phyloP scores from a whole-genome alignment of 1,140 invertebrate species.

The Ips typographus region DNA sequence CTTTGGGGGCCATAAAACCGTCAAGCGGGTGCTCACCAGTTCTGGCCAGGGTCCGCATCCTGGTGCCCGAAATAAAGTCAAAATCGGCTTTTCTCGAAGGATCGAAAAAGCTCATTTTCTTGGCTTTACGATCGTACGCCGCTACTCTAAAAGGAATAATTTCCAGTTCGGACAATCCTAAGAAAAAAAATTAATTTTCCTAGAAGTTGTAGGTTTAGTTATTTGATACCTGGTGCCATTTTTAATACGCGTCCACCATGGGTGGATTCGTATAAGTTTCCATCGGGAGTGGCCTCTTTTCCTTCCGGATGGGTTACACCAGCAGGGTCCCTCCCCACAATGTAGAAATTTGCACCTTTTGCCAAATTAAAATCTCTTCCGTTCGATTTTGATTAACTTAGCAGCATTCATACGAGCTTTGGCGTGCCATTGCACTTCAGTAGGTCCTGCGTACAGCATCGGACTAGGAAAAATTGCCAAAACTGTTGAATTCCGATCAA shows the following conservation, averaged over 20 bases:
- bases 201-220: not conserved
- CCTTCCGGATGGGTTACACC: constrained; percentile 90
- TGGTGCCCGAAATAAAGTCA: constrained; percentile 97
- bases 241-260: constrained; percentile 91
- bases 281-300: constrained; percentile 61
- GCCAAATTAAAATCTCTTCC: constrained; percentile 46
- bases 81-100: constrained; percentile 86
- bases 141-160: constrained; percentile 98
- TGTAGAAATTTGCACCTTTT: constrained; percentile 97
- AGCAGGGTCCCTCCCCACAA: constrained; percentile 97
- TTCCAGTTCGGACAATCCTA: constrained; percentile 61
- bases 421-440: constrained; percentile 99
- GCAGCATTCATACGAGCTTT: constrained; percentile 95
- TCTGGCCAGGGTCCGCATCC: constrained; percentile 88
- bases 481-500: constrained; percentile 84
- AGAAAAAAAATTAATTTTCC: not conserved
- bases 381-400: constrained; percentile 1
- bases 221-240: constrained; percentile 78
- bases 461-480: constrained; percentile 98
- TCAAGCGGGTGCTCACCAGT: constrained; percentile 83
- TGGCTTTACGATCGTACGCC: constrained; percentile 85
- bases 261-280: constrained; percentile 90
- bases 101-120: constrained; percentile 94
- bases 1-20: constrained; percentile 95
- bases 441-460: constrained; percentile 99